A percentile compares a stretch with the other conserved stretches of the same genome.
Conservation (phyloP, 2,888 invertebrate species). For the Calliopum simillimum region DNA sequence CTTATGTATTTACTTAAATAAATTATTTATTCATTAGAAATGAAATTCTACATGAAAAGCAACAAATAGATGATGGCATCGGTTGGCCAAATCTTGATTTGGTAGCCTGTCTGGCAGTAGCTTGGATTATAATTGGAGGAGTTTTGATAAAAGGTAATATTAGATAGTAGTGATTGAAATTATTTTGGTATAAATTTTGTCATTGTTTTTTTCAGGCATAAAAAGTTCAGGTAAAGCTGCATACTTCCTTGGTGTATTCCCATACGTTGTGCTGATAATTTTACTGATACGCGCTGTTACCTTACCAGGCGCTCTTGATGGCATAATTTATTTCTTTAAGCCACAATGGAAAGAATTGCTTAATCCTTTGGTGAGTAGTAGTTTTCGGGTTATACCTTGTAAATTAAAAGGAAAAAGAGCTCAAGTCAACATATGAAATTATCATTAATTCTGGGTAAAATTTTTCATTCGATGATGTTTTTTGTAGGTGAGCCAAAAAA, state of each 20-base stretch:
- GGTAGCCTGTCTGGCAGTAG: slow-evolving; percentile 69
- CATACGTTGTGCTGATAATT: slow-evolving; percentile 73
- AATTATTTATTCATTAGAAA: slow-evolving; percentile 60
- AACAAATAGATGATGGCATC: slow-evolving; percentile 69
- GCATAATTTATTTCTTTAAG: slow-evolving; percentile 74
- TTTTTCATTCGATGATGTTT: no score
- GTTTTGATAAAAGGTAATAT: slow-evolving; percentile 67
- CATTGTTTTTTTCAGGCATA: slow-evolving; percentile 61
- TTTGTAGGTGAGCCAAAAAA: no score
- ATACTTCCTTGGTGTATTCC: slow-evolving; percentile 79
- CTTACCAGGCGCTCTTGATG: slow-evolving; percentile 73
- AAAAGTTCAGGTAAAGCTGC: slow-evolving; percentile 75
- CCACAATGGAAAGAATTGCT: slow-evolving; percentile 72
- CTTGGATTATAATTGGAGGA: slow-evolving; percentile 71
- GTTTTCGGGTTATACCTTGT: neutral
- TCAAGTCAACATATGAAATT: no score
- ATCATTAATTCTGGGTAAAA: no score
- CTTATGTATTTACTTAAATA: neutral
- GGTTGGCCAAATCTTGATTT: slow-evolving; percentile 71
- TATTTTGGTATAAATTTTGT: neutral
- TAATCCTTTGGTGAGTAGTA: slow-evolving; percentile 56
- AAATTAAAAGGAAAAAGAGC: neutral
- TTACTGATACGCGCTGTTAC: slow-evolving; percentile 73
- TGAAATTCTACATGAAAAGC: slow-evolving; percentile 69
- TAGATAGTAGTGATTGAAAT: neutral